These are phyloP conservation scores for Platorchestia sp. DNA, from an alignment of 1,140 invertebrate species.

Conservation along the genomic window DNA sequence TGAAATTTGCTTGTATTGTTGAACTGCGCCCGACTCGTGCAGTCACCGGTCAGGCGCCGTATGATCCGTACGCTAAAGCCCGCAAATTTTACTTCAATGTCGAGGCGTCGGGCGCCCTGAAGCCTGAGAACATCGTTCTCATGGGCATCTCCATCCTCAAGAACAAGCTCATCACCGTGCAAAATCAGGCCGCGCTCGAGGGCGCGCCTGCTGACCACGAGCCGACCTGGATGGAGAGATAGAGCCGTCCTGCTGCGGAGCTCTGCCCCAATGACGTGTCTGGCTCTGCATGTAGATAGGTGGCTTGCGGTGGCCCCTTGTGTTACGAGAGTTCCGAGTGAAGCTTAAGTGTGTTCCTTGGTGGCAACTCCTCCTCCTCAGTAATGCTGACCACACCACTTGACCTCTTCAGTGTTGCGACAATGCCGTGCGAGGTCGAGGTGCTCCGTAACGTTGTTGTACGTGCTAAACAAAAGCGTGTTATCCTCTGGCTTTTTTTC, in stretches of 20 bases:
- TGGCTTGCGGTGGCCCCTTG: too few species aligned
- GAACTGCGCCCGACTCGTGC: not conserved
- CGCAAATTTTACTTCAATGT: slow-evolving; percentile 98
- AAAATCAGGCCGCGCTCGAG: slow-evolving; percentile 91
- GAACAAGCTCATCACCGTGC: slow-evolving; percentile 95
- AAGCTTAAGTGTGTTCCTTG: not conserved
- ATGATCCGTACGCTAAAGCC: slow-evolving; percentile 92
- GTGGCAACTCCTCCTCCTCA: not conserved
- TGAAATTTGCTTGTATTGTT: not conserved
- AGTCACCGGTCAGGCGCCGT: slow-evolving; percentile 85
- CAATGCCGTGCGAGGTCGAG: not conserved
- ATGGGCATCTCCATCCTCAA: slow-evolving; percentile 93
- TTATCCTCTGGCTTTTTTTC: too few species aligned
- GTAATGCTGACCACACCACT: not conserved
- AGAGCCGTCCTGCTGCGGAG: not conserved
- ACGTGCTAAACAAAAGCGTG: not conserved
- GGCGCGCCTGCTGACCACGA: slow-evolving; percentile 43
- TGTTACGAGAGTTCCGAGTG: not conserved
- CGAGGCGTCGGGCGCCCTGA: slow-evolving; percentile 92
- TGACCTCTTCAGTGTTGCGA: not conserved
- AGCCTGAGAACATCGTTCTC: slow-evolving; percentile 96
- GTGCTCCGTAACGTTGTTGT: too few species aligned
- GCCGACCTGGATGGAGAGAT: slow-evolving; percentile 32
- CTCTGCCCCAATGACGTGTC: not conserved
- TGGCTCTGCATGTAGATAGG: not conserved